These are phyloP conservation scores for Andinoacara biseriatus DNA, from an alignment of 2,113 vertebrate species.

Conservation along the genomic window DNA sequence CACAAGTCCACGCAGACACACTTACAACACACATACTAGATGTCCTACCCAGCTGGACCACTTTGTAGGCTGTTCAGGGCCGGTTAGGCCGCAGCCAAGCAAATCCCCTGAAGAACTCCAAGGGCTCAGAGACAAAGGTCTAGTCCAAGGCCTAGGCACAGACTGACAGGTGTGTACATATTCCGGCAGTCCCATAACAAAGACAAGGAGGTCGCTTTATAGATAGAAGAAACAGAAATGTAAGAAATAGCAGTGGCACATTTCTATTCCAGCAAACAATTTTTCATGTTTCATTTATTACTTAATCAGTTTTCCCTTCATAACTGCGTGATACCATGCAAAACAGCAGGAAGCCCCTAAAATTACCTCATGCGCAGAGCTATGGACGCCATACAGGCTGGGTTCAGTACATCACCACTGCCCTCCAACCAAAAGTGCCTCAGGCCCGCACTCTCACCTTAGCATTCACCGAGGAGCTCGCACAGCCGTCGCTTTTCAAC, in stretches of 20 bases:
- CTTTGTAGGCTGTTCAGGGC: conserved; percentile 74
- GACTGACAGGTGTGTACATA: conserved; percentile 54
- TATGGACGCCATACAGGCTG: conserved; percentile 4
- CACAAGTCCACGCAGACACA: conserved; percentile 49
- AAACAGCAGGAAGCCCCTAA: conserved; percentile 67
- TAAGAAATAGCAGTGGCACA: conserved; percentile 14
- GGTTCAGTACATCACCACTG: conserved; percentile 50
- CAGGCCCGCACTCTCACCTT: conserved; percentile 56
- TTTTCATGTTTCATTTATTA: conserved; percentile 77
- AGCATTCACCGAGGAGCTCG: conserved; percentile 28
- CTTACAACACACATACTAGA: conserved; percentile 33
- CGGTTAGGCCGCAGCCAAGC: conserved; percentile 72
- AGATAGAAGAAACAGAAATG: conserved; percentile 30
- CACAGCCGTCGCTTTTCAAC: conserved; percentile 47
- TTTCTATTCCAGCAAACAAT: conserved; percentile 33
- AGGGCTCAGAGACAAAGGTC: conserved; percentile 47
- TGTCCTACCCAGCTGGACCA: conserved; percentile 75
- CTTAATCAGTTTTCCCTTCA: conserved; percentile 54
- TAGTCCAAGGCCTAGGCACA: conserved; percentile 59
- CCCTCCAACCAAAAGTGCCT: conserved; percentile 58
- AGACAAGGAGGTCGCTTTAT: not conserved
- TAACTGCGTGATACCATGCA: conserved; percentile 72
- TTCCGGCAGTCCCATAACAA: not conserved
- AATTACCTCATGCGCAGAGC: conserved; percentile 39
- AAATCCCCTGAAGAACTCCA: conserved; percentile 65